Percentiles rank a stretch among this genome's conserved stretches.
Evolutionary conservation across 2,797 vertebrate species (phyloP).

Genomic region (Chloroceryle amazona): DNA sequence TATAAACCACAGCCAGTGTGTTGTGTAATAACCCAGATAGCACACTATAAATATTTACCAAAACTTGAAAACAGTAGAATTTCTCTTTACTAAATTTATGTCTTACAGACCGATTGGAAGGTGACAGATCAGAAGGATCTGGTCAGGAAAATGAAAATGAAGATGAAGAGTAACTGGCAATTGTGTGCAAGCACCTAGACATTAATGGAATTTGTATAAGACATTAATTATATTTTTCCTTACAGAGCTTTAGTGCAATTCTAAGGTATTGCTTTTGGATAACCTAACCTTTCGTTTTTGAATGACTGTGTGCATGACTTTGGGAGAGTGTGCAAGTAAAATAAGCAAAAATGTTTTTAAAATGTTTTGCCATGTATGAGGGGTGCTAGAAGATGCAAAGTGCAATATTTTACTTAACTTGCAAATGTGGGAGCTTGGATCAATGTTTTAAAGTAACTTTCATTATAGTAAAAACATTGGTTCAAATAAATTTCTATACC

Average conservation of each 20-base stretch:
- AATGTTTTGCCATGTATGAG: constrained; percentile 80
- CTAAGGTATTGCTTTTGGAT: constrained; percentile 88
- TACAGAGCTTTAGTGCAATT: constrained; percentile 93
- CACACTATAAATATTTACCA: not conserved
- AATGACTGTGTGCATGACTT: constrained; percentile 85
- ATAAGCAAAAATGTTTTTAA: constrained; percentile 81
- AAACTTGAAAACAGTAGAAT: not conserved
- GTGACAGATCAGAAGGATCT: constrained; percentile 95
- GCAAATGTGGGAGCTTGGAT: constrained; percentile 86
- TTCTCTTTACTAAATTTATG: not conserved
- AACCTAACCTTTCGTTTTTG: constrained; percentile 88
- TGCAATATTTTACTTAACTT: constrained; percentile 94
- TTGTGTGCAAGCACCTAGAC: constrained; percentile 86
- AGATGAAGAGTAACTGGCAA: constrained; percentile 87
- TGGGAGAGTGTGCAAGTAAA: constrained; percentile 80
- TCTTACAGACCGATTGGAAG: constrained; percentile 91
- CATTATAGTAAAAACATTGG: constrained; percentile 87
- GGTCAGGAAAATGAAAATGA: constrained; percentile 93
- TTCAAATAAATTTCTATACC: constrained; percentile 88
- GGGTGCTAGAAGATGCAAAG: constrained; percentile 89
- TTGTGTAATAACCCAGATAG: not conserved
- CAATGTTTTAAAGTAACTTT: constrained; percentile 90
- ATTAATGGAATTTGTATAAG: constrained; percentile 89
- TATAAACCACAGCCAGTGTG: not conserved
- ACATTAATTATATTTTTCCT: constrained; percentile 93